A percentile compares a stretch with the other conserved stretches of the same genome.
These are phyloP conservation scores for Malacoraja senta DNA, from an alignment of 2,797 vertebrate species.

Conservation along the genomic window DNA sequence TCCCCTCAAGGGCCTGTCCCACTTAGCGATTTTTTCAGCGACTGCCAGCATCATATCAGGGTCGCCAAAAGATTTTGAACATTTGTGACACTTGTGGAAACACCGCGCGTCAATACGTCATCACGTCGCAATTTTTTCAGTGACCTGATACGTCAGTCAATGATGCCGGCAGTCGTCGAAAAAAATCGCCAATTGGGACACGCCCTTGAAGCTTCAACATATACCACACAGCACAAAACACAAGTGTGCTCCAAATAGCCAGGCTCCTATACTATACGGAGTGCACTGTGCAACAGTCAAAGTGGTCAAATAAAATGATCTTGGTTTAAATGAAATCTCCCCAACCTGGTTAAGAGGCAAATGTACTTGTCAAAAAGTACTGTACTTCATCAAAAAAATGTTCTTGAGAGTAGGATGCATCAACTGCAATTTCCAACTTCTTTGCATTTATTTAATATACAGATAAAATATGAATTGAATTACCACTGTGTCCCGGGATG, in stretches of 20 bases:
- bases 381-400: not conserved
- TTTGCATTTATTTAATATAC: not conserved
- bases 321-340: constrained; percentile 23
- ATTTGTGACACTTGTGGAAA: too few species aligned
- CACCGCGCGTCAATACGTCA: too few species aligned
- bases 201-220: too few species aligned
- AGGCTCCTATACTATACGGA: not conserved
- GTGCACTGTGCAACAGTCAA: not conserved
- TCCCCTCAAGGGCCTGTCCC: too few species aligned
- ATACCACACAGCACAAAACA: not conserved
- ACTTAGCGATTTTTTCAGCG: too few species aligned
- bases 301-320: not conserved
- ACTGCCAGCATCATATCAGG: too few species aligned
- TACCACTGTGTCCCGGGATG: constrained; percentile 95
- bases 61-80: too few species aligned
- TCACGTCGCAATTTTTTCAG: too few species aligned
- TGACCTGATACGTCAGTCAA: too few species aligned
- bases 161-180: too few species aligned
- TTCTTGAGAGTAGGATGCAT: not conserved
- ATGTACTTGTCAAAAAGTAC: not conserved
- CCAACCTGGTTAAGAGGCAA: not conserved
- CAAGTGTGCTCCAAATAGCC: not conserved
- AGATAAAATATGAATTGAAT: constrained; percentile 46
- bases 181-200: too few species aligned
- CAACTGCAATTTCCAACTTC: not conserved